Evolutionary conservation across 2,113 vertebrate genomes (phyloP).

Genomic region (Pachycephala philippinensis): DNA sequence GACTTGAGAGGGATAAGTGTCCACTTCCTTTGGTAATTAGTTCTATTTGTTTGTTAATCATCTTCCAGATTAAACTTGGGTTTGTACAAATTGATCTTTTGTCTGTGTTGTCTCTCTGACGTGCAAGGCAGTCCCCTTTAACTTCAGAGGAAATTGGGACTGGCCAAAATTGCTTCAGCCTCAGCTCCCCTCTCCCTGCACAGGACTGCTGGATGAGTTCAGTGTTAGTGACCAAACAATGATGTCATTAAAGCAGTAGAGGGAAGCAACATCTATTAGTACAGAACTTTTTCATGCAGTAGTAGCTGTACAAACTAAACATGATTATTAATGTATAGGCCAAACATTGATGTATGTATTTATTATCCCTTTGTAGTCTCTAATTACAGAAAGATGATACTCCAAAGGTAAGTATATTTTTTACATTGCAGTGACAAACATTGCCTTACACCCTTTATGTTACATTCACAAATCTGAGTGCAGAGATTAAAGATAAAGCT

Average conservation of each 20-base stretch:
- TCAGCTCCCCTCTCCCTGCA: not conserved
- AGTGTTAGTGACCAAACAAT: not conserved
- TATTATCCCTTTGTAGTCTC: constrained; percentile 46
- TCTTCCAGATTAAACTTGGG: not conserved
- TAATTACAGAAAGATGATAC: constrained; percentile 25
- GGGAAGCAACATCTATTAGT: not conserved
- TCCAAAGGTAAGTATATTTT: constrained; percentile 76
- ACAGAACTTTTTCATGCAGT: not conserved
- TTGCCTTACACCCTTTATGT: constrained; percentile 58
- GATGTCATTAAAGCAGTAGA: not conserved
- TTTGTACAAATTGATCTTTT: not conserved
- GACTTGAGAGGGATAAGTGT: not conserved
- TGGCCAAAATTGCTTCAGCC: not conserved
- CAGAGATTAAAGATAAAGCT: constrained; percentile 74
- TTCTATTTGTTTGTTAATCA: not conserved
- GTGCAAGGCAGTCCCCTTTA: not conserved
- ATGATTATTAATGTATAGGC: not conserved
- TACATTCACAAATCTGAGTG: constrained; percentile 64
- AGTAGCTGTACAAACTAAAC: constrained; percentile 4
- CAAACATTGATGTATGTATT: constrained; percentile 3
- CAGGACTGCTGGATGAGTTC: not conserved
- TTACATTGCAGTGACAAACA: constrained; percentile 68
- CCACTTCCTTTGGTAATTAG: not conserved
- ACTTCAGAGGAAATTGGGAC: not conserved
- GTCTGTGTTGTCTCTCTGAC: not conserved